These are phyloP conservation scores for Micromys minutus DNA, from an alignment of 2,113 vertebrate species.

Conservation along the genomic window DNA sequence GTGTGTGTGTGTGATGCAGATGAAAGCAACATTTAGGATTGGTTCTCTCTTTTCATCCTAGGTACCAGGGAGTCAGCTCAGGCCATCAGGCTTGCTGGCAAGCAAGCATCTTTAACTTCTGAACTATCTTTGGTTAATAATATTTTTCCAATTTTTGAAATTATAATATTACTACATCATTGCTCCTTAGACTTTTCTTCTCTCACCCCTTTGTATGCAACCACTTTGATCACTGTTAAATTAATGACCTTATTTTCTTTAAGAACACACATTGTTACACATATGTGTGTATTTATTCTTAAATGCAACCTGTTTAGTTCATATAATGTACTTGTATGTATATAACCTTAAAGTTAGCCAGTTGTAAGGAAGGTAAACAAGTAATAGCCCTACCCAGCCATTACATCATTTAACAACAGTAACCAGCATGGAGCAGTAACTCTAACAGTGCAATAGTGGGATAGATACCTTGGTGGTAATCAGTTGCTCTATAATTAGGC, in stretches of 20 bases:
- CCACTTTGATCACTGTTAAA: not conserved
- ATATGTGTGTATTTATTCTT: not conserved
- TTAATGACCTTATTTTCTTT: not conserved
- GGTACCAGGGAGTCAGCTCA: not conserved
- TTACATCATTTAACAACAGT: not conserved
- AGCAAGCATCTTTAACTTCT: not conserved
- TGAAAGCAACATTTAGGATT: not conserved
- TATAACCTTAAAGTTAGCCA: not conserved
- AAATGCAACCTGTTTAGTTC: not conserved
- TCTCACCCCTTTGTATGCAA: not conserved
- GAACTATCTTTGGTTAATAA: not conserved
- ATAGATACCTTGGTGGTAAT: not conserved
- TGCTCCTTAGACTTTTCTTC: not conserved
- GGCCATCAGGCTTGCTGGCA: not conserved
- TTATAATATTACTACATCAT: not conserved
- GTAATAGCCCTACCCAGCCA: not conserved
- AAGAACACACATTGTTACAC: not conserved
- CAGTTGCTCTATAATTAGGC: not conserved
- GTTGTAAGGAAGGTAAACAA: not conserved
- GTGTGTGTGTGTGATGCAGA: no score
- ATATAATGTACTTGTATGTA: not conserved
- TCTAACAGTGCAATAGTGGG: not conserved
- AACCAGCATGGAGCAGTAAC: not conserved
- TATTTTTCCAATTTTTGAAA: not conserved
- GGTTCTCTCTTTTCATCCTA: not conserved